These are phyloP conservation scores for Phylloscopus trochilus DNA, from an alignment of 2,113 vertebrate genomes.

Conservation along the genomic window DNA sequence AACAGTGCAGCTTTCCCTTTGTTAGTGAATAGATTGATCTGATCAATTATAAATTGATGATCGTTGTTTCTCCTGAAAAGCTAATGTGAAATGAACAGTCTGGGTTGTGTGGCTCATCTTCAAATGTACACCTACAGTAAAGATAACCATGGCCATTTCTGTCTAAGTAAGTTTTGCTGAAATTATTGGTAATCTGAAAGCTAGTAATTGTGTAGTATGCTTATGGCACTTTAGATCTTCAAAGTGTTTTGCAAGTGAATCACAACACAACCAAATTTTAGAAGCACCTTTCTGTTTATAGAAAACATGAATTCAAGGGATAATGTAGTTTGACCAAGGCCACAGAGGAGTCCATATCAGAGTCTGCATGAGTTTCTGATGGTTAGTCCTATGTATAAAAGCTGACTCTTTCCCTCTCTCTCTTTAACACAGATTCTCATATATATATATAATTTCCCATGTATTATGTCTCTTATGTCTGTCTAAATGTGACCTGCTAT, in stretches of 20 bases:
- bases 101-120: not conserved
- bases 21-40: not conserved
- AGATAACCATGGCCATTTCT: not conserved
- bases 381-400: constrained; percentile 4
- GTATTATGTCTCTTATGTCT: not conserved
- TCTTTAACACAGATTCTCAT: not conserved
- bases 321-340: constrained; percentile 53
- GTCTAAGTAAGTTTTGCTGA: not conserved
- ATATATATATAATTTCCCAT: not conserved
- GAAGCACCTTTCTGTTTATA: constrained; percentile 17
- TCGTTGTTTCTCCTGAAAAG: constrained; percentile 1
- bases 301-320: not conserved
- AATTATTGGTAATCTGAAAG: not conserved
- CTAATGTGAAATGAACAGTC: not conserved
- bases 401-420: not conserved
- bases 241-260: constrained; percentile 48
- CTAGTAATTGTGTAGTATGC: not conserved
- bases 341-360: constrained; percentile 61
- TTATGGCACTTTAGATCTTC: constrained; percentile 8
- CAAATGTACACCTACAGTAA: not conserved
- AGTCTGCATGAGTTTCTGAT: constrained; percentile 10
- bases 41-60: not conserved
- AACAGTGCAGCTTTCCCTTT: not conserved
- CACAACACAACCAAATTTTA: constrained; percentile 45
- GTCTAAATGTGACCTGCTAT: constrained; percentile 30